Base-by-base conservation (phyloP, 2,888 invertebrate species). In the Coenonympha arcania region DNA sequence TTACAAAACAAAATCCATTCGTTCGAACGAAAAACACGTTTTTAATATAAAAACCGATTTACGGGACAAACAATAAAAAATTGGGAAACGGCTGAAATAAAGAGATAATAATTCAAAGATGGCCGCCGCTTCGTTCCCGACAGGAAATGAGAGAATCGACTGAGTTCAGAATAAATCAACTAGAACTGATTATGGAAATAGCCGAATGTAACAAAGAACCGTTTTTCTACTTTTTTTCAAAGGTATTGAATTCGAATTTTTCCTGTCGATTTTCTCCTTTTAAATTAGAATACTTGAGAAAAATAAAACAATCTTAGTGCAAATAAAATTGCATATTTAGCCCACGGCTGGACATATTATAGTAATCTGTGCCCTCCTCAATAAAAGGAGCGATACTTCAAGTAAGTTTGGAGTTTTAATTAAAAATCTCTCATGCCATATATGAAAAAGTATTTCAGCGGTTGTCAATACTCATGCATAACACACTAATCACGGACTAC, bases 101-200 rank as follows among this genome's bases (percentile, higher is more conserved):
- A 55, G 50, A 54, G 52, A 57, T 56, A 50, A 57, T 56, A 50
- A 58, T 59, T 59, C 46, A 55, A 53, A 57, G 55, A 55, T 52
- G 52, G 50, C 45, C 47, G 26, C 39, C 20, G 42, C 46, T 45
- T 48, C 45, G 15, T 37, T 49, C 20, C 34, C 39, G 26, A 33
- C 49, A 60, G 61, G 63, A 65, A 66, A 58, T 64, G 61, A 65
- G 59, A 60, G 60, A 63, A 64, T 66, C 60, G 64, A 62, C 63
- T 62, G 58, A 60, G 56, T 57, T 60, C 55, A 56, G 55, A 66
- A 64, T 62, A 63, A 69, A 66, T 64, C 63, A 61, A 41, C 39
- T 56, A 51, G 57, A 63, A 56, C 59, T 64, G 68, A 68, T 68
- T 66, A 66, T 44, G 37, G 41, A 37, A 47, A 54, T 44, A 43